Conservation (phyloP, 2,113 vertebrate species). For the Channa maculata region DNA sequence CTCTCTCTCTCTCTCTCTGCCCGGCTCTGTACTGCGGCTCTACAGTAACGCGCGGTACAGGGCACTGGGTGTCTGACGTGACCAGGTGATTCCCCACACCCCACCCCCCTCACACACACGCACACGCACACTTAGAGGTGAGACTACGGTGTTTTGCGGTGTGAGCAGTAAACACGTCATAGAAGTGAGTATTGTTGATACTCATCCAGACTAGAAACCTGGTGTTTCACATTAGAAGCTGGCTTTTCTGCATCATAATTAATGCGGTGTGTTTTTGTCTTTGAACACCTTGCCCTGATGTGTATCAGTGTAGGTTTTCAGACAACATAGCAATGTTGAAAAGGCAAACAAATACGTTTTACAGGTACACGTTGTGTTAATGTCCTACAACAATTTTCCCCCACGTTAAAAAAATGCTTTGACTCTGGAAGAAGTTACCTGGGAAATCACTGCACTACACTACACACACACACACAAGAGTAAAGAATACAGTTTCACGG, state of each 20-base stretch:
- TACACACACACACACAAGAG: constrained; percentile 14
- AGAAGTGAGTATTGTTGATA: too few species aligned
- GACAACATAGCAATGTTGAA: neutral
- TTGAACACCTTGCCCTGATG: constrained; percentile 1
- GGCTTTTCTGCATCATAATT: too few species aligned
- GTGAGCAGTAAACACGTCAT: too few species aligned
- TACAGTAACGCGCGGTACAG: constrained; percentile 1
- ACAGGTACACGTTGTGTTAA: neutral
- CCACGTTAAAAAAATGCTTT: neutral
- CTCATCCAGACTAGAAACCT: neutral
- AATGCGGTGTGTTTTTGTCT: neutral
- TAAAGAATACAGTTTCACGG: neutral
- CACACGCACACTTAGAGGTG: neutral
- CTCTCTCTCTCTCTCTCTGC: neutral
- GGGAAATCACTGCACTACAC: constrained; percentile 7
- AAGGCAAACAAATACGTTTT: constrained; percentile 15
- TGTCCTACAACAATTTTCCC: neutral
- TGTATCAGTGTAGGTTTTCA: neutral
- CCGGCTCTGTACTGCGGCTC: constrained; percentile 1
- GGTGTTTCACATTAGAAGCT: neutral
- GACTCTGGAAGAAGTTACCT: neutral
- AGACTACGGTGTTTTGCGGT: neutral
- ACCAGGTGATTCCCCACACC: constrained; percentile 65
- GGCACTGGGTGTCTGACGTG: constrained; percentile 67
- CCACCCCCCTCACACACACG: neutral